These are phyloP conservation scores for Drosophila anomalata DNA, from an alignment of 2,888 invertebrate genomes.

Conservation along the genomic window DNA sequence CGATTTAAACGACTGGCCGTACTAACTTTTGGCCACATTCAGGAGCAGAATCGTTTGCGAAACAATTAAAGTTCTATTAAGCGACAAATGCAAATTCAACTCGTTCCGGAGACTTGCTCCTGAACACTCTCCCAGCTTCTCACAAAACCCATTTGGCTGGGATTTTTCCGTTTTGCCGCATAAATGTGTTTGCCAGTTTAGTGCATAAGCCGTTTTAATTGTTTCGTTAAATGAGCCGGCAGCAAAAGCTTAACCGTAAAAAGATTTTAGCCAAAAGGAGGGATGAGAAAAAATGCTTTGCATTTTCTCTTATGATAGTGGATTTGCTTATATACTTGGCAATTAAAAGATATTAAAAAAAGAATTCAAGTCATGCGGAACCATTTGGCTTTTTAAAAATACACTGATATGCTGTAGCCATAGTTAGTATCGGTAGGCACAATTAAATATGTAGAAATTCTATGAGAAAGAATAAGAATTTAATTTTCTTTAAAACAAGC, in stretches of 20 bases:
- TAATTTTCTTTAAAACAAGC: too few species aligned
- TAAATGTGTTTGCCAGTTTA: slow-evolving; percentile 70
- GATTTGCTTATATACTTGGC: slow-evolving; percentile 26
- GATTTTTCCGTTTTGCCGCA: slow-evolving; percentile 58
- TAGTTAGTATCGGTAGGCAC: too few species aligned
- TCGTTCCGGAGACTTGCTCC: slow-evolving; percentile 31
- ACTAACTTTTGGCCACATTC: slow-evolving; percentile 10
- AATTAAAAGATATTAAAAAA: slow-evolving; percentile 15
- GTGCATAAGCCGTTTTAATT: slow-evolving; percentile 76
- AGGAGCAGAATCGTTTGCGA: slow-evolving; percentile 46
- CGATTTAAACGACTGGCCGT: slow-evolving; percentile 36
- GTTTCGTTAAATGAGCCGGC: slow-evolving; percentile 74
- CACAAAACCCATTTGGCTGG: slow-evolving; percentile 28
- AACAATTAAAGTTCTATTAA: slow-evolving; percentile 78
- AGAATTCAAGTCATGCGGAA: slow-evolving; percentile 11
- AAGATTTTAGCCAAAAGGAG: slow-evolving; percentile 38
- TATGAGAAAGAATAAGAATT: too few species aligned
- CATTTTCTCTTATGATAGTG: slow-evolving; percentile 60
- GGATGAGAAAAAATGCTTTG: slow-evolving; percentile 21
- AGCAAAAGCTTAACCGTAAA: slow-evolving; percentile 51
- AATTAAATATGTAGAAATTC: too few species aligned
- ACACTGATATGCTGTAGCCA: too few species aligned
- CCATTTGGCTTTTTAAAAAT: too few species aligned
- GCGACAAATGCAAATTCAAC: slow-evolving; percentile 70
- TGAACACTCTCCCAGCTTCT: slow-evolving; percentile 1